phyloP scores from a whole-genome alignment of 1,140 invertebrate genomes.

The Lepidostoma basale region DNA sequence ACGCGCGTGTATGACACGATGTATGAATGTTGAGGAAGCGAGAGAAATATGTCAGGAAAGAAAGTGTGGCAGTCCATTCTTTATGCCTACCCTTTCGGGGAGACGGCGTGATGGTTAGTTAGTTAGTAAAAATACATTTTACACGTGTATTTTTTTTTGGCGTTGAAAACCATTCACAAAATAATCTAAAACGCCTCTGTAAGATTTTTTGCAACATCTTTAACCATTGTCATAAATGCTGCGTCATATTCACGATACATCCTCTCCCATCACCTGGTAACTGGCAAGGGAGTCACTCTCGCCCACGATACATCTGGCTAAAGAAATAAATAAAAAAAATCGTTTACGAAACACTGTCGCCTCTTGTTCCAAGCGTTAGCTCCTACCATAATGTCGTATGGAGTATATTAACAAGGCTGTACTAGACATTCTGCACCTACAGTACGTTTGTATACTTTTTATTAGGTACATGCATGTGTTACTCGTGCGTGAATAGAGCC shows the following conservation, averaged over 20 bases:
- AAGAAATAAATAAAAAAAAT: conserved; percentile 20
- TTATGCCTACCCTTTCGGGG: no score
- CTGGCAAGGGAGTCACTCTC: neutral
- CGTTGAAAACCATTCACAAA: neutral
- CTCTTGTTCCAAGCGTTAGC: neutral
- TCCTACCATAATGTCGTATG: neutral
- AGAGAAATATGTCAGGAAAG: no score
- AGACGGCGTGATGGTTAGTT: no score
- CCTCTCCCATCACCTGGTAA: conserved; percentile 7
- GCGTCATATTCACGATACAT: conserved; percentile 5
- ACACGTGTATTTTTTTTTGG: no score
- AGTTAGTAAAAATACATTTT: no score
- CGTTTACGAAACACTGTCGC: neutral
- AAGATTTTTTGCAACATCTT: conserved; percentile 11
- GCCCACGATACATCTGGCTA: neutral
- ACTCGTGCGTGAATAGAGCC: no score
- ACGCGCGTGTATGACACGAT: no score
- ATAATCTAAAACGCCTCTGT: neutral
- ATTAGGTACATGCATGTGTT: no score
- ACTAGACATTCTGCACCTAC: no score
- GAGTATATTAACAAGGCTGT: neutral
- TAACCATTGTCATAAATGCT: conserved; percentile 2
- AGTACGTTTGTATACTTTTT: no score
- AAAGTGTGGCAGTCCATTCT: no score
- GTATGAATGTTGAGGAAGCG: no score